A percentile compares a stretch with the other conserved stretches of the same genome.
Evolutionary conservation across 2,113 vertebrate species (phyloP).

Genomic region (Tragelaphus scriptus): DNA sequence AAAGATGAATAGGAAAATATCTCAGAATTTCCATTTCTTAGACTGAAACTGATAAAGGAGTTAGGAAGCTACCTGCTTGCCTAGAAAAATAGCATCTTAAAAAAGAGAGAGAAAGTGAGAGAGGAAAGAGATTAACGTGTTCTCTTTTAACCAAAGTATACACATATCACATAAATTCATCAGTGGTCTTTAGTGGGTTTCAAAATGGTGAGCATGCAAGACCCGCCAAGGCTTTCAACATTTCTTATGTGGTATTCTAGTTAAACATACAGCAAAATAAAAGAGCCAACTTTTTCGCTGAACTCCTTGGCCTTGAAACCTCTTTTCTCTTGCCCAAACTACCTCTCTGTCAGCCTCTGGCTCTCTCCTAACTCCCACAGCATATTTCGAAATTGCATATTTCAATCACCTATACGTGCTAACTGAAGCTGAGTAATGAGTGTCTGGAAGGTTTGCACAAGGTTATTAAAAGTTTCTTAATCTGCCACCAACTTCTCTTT

Average conservation of each 20-base stretch:
- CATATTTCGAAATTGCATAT: slow-evolving; percentile 67
- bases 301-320: not conserved
- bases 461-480: slow-evolving; percentile 77
- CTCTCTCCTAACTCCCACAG: slow-evolving; percentile 49
- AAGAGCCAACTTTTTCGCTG: not conserved
- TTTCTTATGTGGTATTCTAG: not conserved
- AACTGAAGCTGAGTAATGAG: slow-evolving; percentile 68
- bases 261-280: slow-evolving; percentile 7
- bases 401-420: slow-evolving; percentile 63
- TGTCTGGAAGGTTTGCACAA: slow-evolving; percentile 74
- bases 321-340: not conserved
- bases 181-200: not conserved
- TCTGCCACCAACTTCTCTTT: slow-evolving; percentile 74
- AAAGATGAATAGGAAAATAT: not conserved
- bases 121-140: not conserved
- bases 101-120: not conserved
- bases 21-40: not conserved
- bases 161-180: not conserved
- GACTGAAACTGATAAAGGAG: not conserved
- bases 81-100: not conserved
- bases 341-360: slow-evolving; percentile 19
- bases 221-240: not conserved
- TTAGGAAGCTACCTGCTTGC: not conserved
- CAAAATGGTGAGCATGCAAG: not conserved
- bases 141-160: not conserved